Percentiles rank a stretch among this genome's conserved stretches.
phyloP scores from a whole-genome alignment of 2,113 vertebrate species.

The Lagenorhynchus albirostris region DNA sequence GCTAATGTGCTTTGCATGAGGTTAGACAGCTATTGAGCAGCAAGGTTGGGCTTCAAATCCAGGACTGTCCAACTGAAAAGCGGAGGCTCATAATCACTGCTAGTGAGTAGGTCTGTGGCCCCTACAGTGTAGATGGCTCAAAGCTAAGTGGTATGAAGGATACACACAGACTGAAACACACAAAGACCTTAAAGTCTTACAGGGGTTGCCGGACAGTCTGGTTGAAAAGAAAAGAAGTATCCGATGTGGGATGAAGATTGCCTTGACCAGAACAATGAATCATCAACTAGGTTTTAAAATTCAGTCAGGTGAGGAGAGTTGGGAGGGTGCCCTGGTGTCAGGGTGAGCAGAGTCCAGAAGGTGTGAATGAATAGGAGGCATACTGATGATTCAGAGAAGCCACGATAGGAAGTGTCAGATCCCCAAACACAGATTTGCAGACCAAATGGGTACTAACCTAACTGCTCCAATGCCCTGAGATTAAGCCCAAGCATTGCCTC shows the following conservation, averaged over 20 bases:
- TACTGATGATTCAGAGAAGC: not conserved
- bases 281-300: slow-evolving; percentile 22
- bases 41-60: not conserved
- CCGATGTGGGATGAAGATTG: not conserved
- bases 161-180: not conserved
- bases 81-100: not conserved
- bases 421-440: not conserved
- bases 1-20: not conserved
- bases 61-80: not conserved
- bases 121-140: not conserved
- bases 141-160: not conserved
- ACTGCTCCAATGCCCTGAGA: not conserved
- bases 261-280: slow-evolving; percentile 44
- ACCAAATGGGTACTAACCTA: not conserved
- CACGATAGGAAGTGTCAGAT: not conserved
- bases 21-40: not conserved
- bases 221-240: not conserved
- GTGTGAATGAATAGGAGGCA: not conserved
- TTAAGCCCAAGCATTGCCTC: not conserved
- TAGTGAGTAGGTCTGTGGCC: not conserved
- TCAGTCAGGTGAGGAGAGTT: not conserved
- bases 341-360: not conserved
- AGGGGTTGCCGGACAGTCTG: not conserved
- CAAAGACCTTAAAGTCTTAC: not conserved
- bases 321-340: not conserved